Conservation (phyloP, 1,140 invertebrate species). For the Metaphire vulgaris region DNA sequence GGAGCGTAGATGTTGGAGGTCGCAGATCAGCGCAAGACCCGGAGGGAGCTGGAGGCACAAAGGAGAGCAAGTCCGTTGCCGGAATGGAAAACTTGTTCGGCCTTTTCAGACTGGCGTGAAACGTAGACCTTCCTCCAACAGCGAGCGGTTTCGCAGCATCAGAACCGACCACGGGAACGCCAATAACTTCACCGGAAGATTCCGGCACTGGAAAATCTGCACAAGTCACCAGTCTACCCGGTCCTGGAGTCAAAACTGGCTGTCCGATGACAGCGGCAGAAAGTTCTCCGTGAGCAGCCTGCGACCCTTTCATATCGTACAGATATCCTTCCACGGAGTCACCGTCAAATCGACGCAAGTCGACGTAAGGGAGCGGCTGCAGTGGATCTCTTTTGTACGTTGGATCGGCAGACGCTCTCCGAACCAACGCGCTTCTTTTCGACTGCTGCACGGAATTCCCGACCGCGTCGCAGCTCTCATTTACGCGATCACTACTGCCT, state of each 20-base stretch:
- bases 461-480: not conserved
- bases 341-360: slow-evolving; percentile 21
- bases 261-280: not conserved
- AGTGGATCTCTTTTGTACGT: slow-evolving; percentile 11
- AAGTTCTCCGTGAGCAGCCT: not conserved
- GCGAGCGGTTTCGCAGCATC: not conserved
- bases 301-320: slow-evolving; percentile 4
- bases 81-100: not conserved
- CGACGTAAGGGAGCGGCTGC: slow-evolving; percentile 21
- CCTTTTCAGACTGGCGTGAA: not conserved
- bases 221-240: not conserved
- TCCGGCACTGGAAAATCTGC: not conserved
- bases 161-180: not conserved
- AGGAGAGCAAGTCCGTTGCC: not conserved
- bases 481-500: not conserved
- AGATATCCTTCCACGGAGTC: slow-evolving; percentile 20
- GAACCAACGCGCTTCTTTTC: too few relatives aligned
- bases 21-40: not conserved
- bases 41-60: not conserved
- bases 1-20: not conserved
- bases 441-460: too few relatives aligned
- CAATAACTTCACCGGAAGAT: not conserved
- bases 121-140: not conserved
- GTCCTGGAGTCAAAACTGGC: not conserved
- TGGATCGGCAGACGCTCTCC: slow-evolving; percentile 6